phyloP scores from a whole-genome alignment of 92 coral and sea anemone species.

The Virgularia gustaviana region DNA sequence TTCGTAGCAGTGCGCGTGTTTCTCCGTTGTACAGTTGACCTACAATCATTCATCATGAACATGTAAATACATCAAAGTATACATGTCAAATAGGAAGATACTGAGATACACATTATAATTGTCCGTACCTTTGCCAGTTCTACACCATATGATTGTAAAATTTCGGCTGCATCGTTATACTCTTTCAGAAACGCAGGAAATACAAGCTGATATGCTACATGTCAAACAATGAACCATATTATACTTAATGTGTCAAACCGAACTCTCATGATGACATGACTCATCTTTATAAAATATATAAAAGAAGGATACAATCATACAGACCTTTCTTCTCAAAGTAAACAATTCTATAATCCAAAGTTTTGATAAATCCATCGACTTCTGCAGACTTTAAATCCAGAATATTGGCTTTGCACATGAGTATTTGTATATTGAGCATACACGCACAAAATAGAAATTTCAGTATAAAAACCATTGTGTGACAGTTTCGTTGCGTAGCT shows the following conservation, averaged over 20 bases:
- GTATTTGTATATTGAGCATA: background rate
- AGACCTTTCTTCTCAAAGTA: slow-evolving; percentile 36
- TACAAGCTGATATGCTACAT: slow-evolving; percentile 5
- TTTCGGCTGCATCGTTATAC: slow-evolving; percentile 43
- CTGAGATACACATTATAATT: no score
- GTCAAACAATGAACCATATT: background rate
- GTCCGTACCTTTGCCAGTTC: slow-evolving; percentile 60
- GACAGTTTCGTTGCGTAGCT: no score
- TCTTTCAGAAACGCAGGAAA: slow-evolving; percentile 47
- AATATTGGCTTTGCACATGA: slow-evolving; percentile 5
- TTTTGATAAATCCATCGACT: slow-evolving; percentile 20
- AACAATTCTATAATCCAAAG: slow-evolving; percentile 24
- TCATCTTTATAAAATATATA: background rate
- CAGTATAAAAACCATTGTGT: background rate
- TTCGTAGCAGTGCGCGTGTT: slow-evolving; percentile 27
- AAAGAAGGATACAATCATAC: no score
- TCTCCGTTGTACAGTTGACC: slow-evolving; percentile 25
- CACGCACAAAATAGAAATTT: background rate
- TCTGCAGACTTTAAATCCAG: slow-evolving; percentile 16
- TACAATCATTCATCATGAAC: background rate
- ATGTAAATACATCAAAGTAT: background rate
- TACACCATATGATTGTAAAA: slow-evolving; percentile 53
- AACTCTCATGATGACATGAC: background rate
- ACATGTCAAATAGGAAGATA: background rate
- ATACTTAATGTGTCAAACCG: background rate